These are phyloP conservation scores for Aleiodes sp. DNA, from an alignment of 1,140 invertebrate species.

Conservation along the genomic window DNA sequence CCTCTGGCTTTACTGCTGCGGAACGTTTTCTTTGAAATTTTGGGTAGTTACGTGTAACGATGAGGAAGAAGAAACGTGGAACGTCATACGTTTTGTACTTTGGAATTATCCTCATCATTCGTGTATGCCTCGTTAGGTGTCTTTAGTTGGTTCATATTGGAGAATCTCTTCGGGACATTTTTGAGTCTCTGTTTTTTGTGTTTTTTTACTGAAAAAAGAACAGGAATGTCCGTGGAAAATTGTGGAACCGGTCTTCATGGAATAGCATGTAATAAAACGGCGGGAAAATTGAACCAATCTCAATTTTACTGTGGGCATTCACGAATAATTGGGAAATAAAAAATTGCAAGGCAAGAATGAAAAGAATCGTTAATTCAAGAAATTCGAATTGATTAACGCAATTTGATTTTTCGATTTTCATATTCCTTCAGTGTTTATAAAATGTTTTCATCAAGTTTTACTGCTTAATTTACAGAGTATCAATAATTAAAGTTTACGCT, in stretches of 20 bases:
- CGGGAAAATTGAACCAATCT: slow-evolving; percentile 17
- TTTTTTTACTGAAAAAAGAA: too few relatives aligned
- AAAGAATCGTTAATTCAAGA: neutral
- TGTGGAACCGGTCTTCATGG: slow-evolving; percentile 15
- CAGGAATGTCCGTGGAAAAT: slow-evolving; percentile 22
- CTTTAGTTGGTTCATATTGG: neutral
- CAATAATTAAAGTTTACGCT: too few relatives aligned
- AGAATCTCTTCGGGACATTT: neutral
- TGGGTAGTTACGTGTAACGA: slow-evolving; percentile 1
- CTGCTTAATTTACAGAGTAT: too few relatives aligned
- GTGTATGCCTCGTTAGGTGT: slow-evolving; percentile 22
- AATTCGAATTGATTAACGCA: too few relatives aligned
- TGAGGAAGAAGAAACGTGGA: slow-evolving; percentile 12
- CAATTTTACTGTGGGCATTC: neutral
- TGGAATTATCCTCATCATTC: slow-evolving; percentile 23
- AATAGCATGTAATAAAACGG: slow-evolving; percentile 14
- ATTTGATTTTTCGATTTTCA: neutral
- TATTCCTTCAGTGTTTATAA: neutral
- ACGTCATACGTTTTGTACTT: neutral
- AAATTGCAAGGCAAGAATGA: neutral
- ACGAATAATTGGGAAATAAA: neutral
- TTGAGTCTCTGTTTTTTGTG: too few relatives aligned
- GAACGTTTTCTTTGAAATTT: slow-evolving; percentile 20
- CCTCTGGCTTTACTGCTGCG: neutral
- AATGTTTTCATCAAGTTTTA: neutral